Evolutionary conservation across 2,797 vertebrate species (phyloP).

Genomic region (Tympanoctomys barrerae): DNA sequence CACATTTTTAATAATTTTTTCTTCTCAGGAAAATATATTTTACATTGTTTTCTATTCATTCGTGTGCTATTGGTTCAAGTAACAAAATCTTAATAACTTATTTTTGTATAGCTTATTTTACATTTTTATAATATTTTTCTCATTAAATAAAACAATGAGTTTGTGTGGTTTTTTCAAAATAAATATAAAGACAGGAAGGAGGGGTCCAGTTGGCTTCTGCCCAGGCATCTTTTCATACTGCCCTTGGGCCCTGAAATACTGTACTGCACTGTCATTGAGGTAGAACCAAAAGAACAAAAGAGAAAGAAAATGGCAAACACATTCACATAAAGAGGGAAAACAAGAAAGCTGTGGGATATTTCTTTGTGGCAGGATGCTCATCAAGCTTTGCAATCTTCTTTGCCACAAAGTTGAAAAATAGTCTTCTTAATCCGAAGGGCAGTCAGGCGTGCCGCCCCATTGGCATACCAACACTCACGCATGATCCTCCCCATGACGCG

Average conservation of each 20-base stretch:
- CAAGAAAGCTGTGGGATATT: not conserved
- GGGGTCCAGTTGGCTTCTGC: conserved; percentile 13
- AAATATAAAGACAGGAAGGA: conserved; percentile 68
- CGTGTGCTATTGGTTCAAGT: conserved; percentile 54
- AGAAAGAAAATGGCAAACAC: conserved; percentile 48
- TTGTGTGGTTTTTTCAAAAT: conserved; percentile 24
- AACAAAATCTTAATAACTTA: conserved; percentile 42
- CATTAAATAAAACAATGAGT: conserved; percentile 77
- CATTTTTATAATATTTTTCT: not conserved
- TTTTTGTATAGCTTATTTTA: conserved; percentile 76
- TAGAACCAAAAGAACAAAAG: conserved; percentile 89
- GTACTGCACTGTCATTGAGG: conserved; percentile 89
- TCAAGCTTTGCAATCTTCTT: conserved; percentile 93
- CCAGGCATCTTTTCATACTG: conserved; percentile 84
- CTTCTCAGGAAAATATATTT: not conserved
- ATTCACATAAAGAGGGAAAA: conserved; percentile 65
- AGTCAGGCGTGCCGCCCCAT: conserved; percentile 94
- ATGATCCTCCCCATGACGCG: conserved; percentile 97
- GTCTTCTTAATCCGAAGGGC: conserved; percentile 98
- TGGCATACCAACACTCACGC: conserved; percentile 97
- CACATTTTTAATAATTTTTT: conserved; percentile 66
- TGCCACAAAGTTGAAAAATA: conserved; percentile 92
- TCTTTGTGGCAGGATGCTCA: not conserved
- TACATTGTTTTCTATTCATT: conserved; percentile 36
- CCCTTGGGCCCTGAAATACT: conserved; percentile 88